Conservation (phyloP, 2,888 invertebrate genomes). For the Agonum fuliginosum region DNA sequence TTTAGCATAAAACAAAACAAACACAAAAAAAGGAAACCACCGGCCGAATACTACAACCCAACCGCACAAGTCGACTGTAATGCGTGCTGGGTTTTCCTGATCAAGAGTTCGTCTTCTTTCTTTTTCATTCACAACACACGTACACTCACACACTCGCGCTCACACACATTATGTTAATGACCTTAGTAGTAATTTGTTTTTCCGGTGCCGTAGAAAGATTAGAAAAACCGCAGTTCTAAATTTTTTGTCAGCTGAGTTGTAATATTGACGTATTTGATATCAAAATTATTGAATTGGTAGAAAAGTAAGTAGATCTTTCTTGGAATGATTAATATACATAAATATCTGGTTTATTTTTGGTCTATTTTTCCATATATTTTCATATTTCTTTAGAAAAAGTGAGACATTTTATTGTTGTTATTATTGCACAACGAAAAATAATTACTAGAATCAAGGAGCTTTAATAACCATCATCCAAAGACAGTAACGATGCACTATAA, state of each 20-base stretch:
- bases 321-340: background rate
- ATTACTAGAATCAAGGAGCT: too few species aligned
- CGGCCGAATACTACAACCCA: background rate
- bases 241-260: constrained; percentile 5
- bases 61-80: constrained; percentile 20
- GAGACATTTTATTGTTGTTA: background rate
- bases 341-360: constrained; percentile 33
- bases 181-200: constrained; percentile 38
- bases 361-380: constrained; percentile 8
- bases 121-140: constrained; percentile 20
- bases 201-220: constrained; percentile 24
- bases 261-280: constrained; percentile 5
- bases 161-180: constrained; percentile 11
- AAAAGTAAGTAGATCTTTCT: background rate
- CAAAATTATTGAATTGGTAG: background rate
- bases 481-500: too few species aligned
- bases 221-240: background rate
- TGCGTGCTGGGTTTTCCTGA: constrained; percentile 27
- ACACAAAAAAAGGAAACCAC: constrained; percentile 16
- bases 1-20: background rate
- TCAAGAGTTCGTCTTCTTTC: constrained; percentile 18
- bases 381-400: constrained; percentile 10
- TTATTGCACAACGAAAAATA: constrained; percentile 11
- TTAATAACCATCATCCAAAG: too few species aligned
- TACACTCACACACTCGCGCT: background rate